Percentiles rank a stretch among this genome's conserved stretches.
phyloP scores from a whole-genome alignment of 2,797 vertebrate genomes.

The Acipenser oxyrinchus region DNA sequence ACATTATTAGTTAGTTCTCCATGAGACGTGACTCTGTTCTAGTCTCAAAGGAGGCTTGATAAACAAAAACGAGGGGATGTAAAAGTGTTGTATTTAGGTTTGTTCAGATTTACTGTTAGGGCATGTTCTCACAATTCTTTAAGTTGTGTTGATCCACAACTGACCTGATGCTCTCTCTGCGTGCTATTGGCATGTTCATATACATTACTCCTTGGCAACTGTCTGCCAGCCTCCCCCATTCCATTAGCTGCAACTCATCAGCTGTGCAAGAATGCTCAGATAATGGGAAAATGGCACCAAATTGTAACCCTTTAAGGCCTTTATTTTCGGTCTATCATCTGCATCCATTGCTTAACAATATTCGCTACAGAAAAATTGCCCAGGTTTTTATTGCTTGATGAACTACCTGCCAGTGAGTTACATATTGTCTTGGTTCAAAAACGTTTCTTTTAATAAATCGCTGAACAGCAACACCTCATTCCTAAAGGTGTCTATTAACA shows the following conservation, averaged over 20 bases:
- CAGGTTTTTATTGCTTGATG: background rate
- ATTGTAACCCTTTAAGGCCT: no score
- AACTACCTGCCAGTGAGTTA: background rate
- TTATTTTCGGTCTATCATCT: no score
- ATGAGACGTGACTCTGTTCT: no score
- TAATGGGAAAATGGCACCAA: background rate
- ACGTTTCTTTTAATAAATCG: no score
- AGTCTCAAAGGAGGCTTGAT: no score
- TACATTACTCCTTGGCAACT: background rate
- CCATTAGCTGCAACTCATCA: background rate
- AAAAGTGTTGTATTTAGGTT: no score
- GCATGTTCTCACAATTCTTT: no score
- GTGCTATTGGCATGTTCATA: background rate
- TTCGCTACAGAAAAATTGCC: no score
- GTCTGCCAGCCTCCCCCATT: background rate
- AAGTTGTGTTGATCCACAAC: background rate
- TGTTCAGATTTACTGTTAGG: no score
- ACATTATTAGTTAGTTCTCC: no score
- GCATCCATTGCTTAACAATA: background rate
- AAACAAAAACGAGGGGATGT: no score
- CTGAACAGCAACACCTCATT: background rate
- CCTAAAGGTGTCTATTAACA: background rate
- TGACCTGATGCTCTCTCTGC: background rate
- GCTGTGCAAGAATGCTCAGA: background rate
- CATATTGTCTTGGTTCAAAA: background rate